These are phyloP conservation scores for Lepus townsendii DNA, from an alignment of 2,797 vertebrate species.

Conservation along the genomic window DNA sequence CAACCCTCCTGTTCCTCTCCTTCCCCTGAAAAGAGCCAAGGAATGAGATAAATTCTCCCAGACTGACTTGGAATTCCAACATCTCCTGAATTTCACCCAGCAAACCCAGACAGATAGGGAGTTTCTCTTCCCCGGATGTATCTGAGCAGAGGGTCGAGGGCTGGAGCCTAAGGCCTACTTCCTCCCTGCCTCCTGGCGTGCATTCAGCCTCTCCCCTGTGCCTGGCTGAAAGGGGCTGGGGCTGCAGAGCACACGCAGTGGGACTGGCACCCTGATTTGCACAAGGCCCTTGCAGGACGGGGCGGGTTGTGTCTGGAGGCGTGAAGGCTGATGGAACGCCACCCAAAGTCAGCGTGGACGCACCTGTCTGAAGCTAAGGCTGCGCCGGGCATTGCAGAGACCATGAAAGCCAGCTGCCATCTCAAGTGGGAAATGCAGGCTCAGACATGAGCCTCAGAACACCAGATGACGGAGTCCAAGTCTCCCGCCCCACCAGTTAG, in stretches of 20 bases:
- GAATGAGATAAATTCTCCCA: background rate
- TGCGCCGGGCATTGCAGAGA: constrained; percentile 24
- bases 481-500: background rate
- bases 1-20: accelerated
- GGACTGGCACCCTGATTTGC: background rate
- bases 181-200: background rate
- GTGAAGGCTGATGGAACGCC: too few species aligned
- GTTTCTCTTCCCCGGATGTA: constrained; percentile 5
- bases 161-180: background rate
- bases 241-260: background rate
- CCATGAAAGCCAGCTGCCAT: constrained; percentile 12
- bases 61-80: background rate
- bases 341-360: constrained; percentile 13
- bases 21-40: background rate
- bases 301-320: background rate
- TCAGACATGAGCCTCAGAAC: background rate
- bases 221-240: too few species aligned
- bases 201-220: background rate
- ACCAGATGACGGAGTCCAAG: constrained; percentile 4
- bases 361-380: constrained; percentile 5
- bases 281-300: background rate
- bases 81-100: constrained; percentile 16
- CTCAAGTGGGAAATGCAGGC: constrained; percentile 65
- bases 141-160: background rate
- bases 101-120: background rate